Evolutionary conservation across 2,888 invertebrate species (phyloP), one percentile per base, ranked within the genome.

Genomic region (Melinopterus prodromus): DNA sequence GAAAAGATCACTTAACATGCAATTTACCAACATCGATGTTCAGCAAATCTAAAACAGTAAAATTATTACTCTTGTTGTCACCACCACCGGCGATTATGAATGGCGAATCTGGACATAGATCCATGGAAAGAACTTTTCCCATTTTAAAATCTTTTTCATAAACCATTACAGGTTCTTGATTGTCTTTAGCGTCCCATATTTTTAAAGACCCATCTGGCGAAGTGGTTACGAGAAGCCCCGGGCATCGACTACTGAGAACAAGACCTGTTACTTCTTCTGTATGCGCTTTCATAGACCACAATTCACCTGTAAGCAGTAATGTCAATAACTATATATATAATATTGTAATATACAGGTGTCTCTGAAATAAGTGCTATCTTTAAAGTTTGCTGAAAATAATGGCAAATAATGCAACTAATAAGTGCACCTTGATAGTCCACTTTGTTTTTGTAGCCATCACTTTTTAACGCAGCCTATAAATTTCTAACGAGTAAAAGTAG

Each of bases 251-350:
- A 87, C 96, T 97, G 76, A 96, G 89, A 80, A 93, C 92, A 53
- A 97, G 90, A 85, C 96, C 97, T 83, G 97, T 96, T 35, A 97
- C 93, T 91, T 97, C 96, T 85, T 95, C 94, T 76, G 93, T 92
- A 87, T 98, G 98, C 77, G 92, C 89, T 74, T 86, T 77, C 5
- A 86, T 78, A 6, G 85, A 83, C 88, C 89, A 89, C 38, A 89
- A 76, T 81, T 86, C 83, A 14, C 88, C 87, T 88, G 79, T 35
- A 82, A 83, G 26, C 26, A 26, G 26, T 26, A 16, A 14, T 14
- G 53, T 77, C 35, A 77, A 77, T 15, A 69, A 76, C 69, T 12
- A 53, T 9, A 53, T 7, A 35, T 72, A 72, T 76, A 37, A 71
- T 14, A 70, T 12, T 77, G 35, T n/a, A 77, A 16, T 12, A 16